These are phyloP conservation scores for Sander lucioperca DNA, from an alignment of 2,113 vertebrate genomes.

Conservation along the genomic window DNA sequence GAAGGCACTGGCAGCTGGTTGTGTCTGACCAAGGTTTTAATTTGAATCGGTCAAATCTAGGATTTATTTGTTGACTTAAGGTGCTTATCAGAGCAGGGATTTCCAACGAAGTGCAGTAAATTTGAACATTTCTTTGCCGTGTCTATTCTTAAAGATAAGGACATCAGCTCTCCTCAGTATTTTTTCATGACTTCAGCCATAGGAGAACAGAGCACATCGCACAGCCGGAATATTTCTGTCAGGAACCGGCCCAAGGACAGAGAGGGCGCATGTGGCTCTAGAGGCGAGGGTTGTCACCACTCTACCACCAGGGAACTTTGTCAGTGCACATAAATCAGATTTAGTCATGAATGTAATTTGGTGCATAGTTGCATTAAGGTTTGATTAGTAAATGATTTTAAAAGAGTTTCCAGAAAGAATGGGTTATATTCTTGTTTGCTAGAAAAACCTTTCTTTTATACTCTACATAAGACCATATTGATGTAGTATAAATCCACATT, in stretches of 20 bases:
- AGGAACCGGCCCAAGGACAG: not conserved
- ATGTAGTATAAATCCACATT: not conserved
- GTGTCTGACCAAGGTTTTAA: not conserved
- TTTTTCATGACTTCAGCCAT: not conserved
- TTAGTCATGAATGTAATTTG: not conserved
- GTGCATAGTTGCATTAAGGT: not conserved
- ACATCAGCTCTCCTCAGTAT: no score
- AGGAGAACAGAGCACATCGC: not conserved
- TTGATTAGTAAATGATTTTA: not conserved
- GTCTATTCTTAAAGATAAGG: not conserved
- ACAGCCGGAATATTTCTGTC: not conserved
- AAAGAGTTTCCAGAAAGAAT: not conserved
- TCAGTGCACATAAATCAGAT: conserved; percentile 3
- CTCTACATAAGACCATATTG: no score
- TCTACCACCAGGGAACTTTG: not conserved
- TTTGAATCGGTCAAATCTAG: not conserved
- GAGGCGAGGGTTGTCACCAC: not conserved
- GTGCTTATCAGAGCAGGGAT: not conserved
- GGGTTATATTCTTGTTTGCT: not conserved
- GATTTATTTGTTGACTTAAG: not conserved
- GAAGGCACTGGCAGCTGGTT: not conserved
- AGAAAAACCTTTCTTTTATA: not conserved
- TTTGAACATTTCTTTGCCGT: not conserved
- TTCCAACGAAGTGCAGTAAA: not conserved
- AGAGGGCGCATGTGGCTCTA: not conserved